Percentiles rank a stretch among this genome's conserved stretches.
Evolutionary conservation across 2,113 vertebrate genomes (phyloP).

Genomic region (Dicerorhinus sumatrensis): DNA sequence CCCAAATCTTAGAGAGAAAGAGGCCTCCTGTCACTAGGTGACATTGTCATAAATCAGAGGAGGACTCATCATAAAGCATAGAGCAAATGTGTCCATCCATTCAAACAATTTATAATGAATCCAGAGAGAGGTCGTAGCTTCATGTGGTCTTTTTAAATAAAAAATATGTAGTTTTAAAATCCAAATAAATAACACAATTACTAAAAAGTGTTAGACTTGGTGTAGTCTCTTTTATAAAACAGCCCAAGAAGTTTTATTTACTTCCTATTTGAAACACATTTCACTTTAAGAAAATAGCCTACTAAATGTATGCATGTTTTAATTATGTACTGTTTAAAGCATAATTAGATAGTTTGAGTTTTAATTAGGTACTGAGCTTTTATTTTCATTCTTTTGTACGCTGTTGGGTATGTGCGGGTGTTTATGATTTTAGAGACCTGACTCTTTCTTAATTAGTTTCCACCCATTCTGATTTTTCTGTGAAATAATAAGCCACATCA

Average conservation of each 20-base stretch:
- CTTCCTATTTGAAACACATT: constrained; percentile 71
- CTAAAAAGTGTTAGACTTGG: constrained; percentile 47
- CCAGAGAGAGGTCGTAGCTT: not conserved
- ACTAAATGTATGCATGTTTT: constrained; percentile 73
- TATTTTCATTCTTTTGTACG: constrained; percentile 66
- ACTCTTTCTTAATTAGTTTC: constrained; percentile 79
- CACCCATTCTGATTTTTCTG: constrained; percentile 70
- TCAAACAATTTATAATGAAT: not conserved
- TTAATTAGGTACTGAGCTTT: constrained; percentile 73
- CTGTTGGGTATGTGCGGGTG: not conserved
- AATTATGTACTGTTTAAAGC: constrained; percentile 71
- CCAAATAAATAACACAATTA: not conserved
- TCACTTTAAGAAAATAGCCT: constrained; percentile 66
- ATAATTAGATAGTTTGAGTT: constrained; percentile 75
- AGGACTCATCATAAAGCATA: not conserved
- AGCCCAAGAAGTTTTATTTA: constrained; percentile 58
- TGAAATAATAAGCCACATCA: constrained; percentile 73
- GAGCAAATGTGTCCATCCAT: not conserved
- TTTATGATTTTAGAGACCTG: constrained; percentile 61
- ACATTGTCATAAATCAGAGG: not conserved
- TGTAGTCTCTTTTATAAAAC: constrained; percentile 61
- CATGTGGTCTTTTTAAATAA: not conserved
- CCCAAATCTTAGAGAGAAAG: not conserved
- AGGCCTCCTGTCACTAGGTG: no score
- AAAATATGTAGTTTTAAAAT: not conserved